These are phyloP conservation scores for Agapornis canus DNA, from an alignment of 2,797 vertebrate genomes.

Conservation along the genomic window DNA sequence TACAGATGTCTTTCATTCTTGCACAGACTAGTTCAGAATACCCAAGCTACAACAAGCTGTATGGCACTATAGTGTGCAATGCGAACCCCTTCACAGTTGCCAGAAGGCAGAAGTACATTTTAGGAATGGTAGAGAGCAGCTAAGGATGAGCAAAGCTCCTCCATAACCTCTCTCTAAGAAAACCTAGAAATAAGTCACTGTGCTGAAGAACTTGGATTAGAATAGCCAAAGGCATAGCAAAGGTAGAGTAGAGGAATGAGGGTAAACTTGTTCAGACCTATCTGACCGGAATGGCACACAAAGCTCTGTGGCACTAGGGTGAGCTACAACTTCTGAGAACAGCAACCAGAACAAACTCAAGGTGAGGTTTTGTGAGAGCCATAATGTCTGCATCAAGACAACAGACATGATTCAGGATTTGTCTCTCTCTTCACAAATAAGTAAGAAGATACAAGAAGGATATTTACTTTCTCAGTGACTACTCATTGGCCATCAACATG, in stretches of 20 bases:
- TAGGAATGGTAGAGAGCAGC: neutral
- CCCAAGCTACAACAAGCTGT: neutral
- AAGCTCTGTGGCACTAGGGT: neutral
- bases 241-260: neutral
- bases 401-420: neutral
- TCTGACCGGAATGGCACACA: neutral
- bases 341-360: neutral
- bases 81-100: neutral
- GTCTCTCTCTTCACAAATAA: neutral
- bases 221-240: neutral
- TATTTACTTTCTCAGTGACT: neutral
- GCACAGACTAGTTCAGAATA: neutral
- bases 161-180: neutral
- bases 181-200: neutral
- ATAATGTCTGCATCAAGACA: neutral
- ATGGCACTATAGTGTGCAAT: rapidly evolving
- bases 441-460: neutral
- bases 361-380: neutral
- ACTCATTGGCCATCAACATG: neutral
- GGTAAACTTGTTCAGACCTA: neutral
- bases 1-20: neutral
- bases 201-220: neutral
- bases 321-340: neutral
- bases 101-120: neutral
- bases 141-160: neutral